Base-by-base conservation (phyloP, 2,113 vertebrate genomes). In the Cinclus mexicanus region DNA sequence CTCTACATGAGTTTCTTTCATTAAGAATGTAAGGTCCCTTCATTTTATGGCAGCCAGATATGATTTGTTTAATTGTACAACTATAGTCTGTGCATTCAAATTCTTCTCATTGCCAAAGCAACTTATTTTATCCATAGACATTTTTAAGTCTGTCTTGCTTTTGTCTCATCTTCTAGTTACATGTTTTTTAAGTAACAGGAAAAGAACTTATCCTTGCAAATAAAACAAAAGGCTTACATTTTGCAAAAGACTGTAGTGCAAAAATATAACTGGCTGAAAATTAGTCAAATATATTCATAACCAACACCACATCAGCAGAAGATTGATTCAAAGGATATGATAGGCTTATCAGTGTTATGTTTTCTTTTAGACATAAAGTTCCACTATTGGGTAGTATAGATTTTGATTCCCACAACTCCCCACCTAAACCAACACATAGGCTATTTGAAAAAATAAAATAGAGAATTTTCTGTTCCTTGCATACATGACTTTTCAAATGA, bases 401-500 rank as follows among this genome's bases (percentile, higher is more conserved):
- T 76, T 79, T 87, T 61, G 29, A 33, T 69, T 93, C 21, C 33
- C 24, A 52, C 14, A 79, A 6, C 31, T 80, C 9, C 57, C 22
- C 70, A 83, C 25, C 41, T 74, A 90, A 60, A 14, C 22, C 35
- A 79, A 59, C 12, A 71, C 3, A 52, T 1, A 94, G 10, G 6
- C n/a, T 25, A 70, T 80, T 56, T 35, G 29, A 64, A 93, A 44
- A 84, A 59, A 55, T 80, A 37, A 85, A 91, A 71, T n/a, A n/a
- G 25, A 53, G 9, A 60, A 70, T 85, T 67, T 74, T 10, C 39
- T 46, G 21, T 26, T 69, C 19, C 61, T 82, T 91, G 39, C 3
- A 31, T 39, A 53, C 24, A 42, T 56, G 63, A 77, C 83, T 74
- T 97, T 96, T 93, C 84, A 94, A 96, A 94, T 83, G 56, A 91